Conservation (phyloP, 1,140 invertebrate species). For the Cecropterus lyciades region DNA sequence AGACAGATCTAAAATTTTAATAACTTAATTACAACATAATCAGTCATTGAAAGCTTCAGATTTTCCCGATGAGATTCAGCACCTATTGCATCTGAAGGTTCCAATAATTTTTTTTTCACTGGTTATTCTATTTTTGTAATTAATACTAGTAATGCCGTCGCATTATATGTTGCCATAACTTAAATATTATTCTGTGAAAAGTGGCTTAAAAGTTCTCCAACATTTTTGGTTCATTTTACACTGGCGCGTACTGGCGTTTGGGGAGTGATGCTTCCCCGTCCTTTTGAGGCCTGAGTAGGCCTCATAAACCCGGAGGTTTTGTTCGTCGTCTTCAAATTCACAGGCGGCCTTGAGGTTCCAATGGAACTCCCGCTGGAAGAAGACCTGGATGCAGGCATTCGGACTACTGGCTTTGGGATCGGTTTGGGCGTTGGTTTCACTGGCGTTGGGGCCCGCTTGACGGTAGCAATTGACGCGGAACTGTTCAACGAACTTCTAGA, state of each 20-base stretch:
- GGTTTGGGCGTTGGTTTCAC: conserved; percentile 65
- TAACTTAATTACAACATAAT: conserved; percentile 58
- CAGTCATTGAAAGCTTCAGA: conserved; percentile 81
- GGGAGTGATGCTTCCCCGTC: conserved; percentile 54
- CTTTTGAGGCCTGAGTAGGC: conserved; percentile 83
- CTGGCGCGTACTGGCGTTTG: conserved; percentile 54
- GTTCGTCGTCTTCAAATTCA: conserved; percentile 58
- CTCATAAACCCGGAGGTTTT: conserved; percentile 85
- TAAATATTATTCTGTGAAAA: conserved; percentile 35
- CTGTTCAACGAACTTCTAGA: conserved; percentile 93
- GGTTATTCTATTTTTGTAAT: conserved; percentile 44
- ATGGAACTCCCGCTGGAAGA: conserved; percentile 90
- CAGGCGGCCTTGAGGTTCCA: conserved; percentile 77
- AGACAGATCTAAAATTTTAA: conserved; percentile 67
- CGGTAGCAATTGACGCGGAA: conserved; percentile 91
- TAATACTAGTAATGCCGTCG: conserved; percentile 42
- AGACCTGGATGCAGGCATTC: conserved; percentile 88
- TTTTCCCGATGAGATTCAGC: conserved; percentile 70
- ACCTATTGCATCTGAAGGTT: conserved; percentile 71
- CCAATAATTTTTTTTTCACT: conserved; percentile 65
- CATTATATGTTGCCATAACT: conserved; percentile 30
- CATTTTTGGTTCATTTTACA: conserved; percentile 52
- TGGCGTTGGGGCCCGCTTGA: conserved; percentile 86
- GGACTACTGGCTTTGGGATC: conserved; percentile 64
- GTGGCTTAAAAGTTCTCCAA: conserved; percentile 18